phyloP scores from a whole-genome alignment of 2,888 invertebrate species.

The Eretmocerus hayati region DNA sequence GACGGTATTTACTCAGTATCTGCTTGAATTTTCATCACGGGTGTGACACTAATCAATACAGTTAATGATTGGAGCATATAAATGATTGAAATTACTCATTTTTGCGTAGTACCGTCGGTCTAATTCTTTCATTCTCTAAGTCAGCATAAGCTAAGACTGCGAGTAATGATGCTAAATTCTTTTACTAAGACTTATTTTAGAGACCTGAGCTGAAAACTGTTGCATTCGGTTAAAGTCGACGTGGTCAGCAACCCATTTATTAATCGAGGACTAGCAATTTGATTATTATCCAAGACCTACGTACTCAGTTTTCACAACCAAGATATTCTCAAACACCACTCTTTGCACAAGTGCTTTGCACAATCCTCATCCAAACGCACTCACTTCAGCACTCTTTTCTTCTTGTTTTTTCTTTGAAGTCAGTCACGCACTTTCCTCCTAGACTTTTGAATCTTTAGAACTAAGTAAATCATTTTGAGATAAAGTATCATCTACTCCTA shows the following conservation, averaged over 20 bases:
- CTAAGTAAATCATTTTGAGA: slow-evolving; percentile 3
- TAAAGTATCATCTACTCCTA: neutral
- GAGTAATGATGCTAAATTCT: slow-evolving; percentile 4
- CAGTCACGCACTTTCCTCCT: no score
- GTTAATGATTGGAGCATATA: no score
- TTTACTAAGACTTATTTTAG: slow-evolving; percentile 11
- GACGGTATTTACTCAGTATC: no score
- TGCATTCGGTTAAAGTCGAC: slow-evolving; percentile 36
- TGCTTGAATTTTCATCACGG: no score
- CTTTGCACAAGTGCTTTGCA: neutral
- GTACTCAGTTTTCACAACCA: slow-evolving; percentile 20
- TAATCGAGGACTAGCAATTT: slow-evolving; percentile 26
- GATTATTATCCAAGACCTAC: no score
- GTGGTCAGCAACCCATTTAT: slow-evolving; percentile 6
- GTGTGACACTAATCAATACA: no score
- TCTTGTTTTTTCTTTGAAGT: no score
- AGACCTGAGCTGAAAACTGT: slow-evolving; percentile 30
- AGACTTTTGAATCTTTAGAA: no score
- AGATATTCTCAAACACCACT: slow-evolving; percentile 1
- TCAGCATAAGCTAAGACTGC: slow-evolving; percentile 9
- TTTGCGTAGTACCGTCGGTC: no score
- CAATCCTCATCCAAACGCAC: neutral
- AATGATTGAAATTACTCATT: no score
- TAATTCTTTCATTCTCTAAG: slow-evolving; percentile 1
- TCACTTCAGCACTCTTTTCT: neutral